Evolutionary conservation across 2,888 invertebrate genomes (phyloP).

Genomic region (Habroteleia sp.): DNA sequence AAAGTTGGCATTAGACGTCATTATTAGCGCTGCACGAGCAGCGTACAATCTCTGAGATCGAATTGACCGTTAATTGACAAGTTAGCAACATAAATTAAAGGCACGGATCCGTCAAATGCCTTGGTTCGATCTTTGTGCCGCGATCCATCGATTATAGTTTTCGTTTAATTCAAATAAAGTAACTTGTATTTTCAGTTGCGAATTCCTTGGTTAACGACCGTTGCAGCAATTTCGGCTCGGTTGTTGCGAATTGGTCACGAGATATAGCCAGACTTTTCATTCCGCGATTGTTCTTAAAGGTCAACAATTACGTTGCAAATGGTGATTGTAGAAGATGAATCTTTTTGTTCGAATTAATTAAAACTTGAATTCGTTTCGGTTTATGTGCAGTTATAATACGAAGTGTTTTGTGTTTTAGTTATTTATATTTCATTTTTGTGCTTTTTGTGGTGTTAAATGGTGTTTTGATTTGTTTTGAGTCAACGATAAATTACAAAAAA

Average conservation of each 20-base stretch:
- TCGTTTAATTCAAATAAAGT: constrained; percentile 43
- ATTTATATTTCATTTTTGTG: too few relatives aligned
- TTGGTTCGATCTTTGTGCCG: constrained; percentile 7
- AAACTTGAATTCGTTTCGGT: not conserved
- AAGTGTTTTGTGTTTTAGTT: not conserved
- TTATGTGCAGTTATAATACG: too few relatives aligned
- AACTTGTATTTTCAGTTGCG: constrained; percentile 11
- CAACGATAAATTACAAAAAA: too few relatives aligned
- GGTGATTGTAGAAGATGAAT: not conserved
- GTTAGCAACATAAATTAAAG: constrained; percentile 13
- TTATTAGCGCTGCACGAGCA: constrained; percentile 9
- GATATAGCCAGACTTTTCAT: constrained; percentile 5
- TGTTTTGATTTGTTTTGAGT: too few relatives aligned
- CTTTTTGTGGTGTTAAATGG: too few relatives aligned
- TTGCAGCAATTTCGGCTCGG: constrained; percentile 18
- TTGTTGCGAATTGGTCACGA: constrained; percentile 3
- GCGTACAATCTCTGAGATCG: constrained; percentile 3
- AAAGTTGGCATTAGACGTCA: constrained; percentile 1
- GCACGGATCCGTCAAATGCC: not conserved
- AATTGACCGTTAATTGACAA: constrained; percentile 18
- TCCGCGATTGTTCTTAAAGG: constrained; percentile 18
- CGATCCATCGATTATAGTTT: constrained; percentile 24
- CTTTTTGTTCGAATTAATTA: not conserved
- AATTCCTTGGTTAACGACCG: constrained; percentile 1
- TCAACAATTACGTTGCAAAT: constrained; percentile 1